Conservation (phyloP, 2,113 vertebrate species). For the Tinamus guttatus region DNA sequence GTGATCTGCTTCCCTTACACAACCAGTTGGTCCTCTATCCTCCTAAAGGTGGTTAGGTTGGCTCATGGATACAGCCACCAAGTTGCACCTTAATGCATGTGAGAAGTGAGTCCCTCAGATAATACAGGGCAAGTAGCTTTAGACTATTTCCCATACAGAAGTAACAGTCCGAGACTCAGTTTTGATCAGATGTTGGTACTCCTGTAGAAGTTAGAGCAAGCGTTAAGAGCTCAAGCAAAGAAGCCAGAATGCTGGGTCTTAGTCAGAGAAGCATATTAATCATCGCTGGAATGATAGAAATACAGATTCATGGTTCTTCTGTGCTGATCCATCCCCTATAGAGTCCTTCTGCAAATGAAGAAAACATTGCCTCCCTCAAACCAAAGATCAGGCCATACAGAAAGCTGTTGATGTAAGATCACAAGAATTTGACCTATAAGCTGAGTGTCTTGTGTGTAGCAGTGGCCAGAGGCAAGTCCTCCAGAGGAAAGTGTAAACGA, state of each 20-base stretch:
- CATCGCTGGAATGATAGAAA: not conserved
- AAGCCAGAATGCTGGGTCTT: not conserved
- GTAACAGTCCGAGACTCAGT: not conserved
- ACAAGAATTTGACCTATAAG: not conserved
- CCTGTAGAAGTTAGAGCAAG: not conserved
- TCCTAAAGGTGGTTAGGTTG: not conserved
- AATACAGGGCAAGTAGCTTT: not conserved
- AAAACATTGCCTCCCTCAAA: not conserved
- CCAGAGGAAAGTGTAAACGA: not conserved
- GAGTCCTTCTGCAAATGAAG: not conserved
- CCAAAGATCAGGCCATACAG: not conserved
- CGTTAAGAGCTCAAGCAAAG: not conserved
- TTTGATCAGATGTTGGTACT: not conserved
- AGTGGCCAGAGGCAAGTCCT: slow-evolving; percentile 6
- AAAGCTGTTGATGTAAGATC: not conserved
- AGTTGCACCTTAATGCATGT: not conserved
- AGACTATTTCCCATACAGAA: not conserved
- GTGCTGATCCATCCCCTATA: not conserved
- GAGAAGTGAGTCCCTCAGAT: slow-evolving; percentile 11
- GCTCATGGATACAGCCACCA: not conserved
- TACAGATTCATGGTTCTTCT: not conserved
- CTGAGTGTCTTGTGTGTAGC: slow-evolving; percentile 2
- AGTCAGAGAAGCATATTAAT: not conserved
- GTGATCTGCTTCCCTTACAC: not conserved
- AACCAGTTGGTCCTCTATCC: not conserved